These are phyloP conservation scores for Balaenoptera acutorostrata DNA, from an alignment of 2,113 vertebrate genomes.

Conservation along the genomic window DNA sequence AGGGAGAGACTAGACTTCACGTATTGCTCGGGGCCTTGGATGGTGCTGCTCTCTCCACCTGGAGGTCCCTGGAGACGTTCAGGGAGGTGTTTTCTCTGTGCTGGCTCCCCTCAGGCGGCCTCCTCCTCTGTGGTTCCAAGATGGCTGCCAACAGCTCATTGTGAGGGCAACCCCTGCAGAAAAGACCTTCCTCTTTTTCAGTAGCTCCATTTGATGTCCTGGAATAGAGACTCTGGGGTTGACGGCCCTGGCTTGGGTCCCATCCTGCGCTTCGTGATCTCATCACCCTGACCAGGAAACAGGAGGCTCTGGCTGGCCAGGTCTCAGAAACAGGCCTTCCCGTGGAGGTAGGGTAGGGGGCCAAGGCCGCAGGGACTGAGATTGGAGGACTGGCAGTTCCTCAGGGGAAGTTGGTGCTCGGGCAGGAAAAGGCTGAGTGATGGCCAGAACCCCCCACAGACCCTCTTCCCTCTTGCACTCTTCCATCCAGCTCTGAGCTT, in stretches of 20 bases:
- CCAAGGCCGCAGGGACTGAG: not conserved
- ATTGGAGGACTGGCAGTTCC: not conserved
- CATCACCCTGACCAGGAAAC: not conserved
- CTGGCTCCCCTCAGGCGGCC: not conserved
- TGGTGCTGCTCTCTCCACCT: not conserved
- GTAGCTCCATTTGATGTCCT: not conserved
- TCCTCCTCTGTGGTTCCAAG: not conserved
- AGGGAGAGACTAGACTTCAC: not conserved
- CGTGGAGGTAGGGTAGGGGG: not conserved
- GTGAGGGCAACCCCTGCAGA: not conserved
- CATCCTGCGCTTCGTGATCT: not conserved
- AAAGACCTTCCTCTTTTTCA: not conserved
- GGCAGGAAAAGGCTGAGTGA: not conserved
- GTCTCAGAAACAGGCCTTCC: not conserved
- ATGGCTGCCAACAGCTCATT: not conserved
- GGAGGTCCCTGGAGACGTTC: not conserved
- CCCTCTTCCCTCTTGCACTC: not conserved
- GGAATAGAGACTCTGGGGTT: not conserved
- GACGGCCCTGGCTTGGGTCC: not conserved
- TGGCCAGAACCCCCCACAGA: not conserved
- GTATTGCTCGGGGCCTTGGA: rapidly evolving
- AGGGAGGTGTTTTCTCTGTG: not conserved
- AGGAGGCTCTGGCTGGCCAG: not conserved
- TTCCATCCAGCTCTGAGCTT: not conserved
- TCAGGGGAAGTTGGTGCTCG: not conserved